Conservation (phyloP, 2,797 vertebrate species). For the Alfaro cultratus region DNA sequence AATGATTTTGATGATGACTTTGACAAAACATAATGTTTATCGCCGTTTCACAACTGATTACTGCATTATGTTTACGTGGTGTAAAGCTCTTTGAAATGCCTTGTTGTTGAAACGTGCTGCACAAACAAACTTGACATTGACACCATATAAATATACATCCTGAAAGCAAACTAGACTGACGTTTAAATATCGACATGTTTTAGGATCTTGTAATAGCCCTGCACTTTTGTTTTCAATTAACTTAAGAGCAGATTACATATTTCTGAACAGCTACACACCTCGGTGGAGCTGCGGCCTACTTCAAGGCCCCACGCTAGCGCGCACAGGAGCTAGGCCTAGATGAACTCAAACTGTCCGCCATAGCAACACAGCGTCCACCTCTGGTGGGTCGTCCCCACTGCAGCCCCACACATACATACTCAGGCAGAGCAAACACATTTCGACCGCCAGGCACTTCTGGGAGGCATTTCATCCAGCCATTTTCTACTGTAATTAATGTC, state of each 20-base stretch:
- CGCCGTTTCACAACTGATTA: too few species aligned
- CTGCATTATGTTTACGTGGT: too few species aligned
- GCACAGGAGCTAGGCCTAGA: slow-evolving; percentile 32
- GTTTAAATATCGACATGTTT: background rate
- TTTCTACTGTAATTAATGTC: slow-evolving; percentile 68
- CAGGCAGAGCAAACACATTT: slow-evolving; percentile 67
- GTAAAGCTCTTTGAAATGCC: too few species aligned
- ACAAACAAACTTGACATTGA: background rate
- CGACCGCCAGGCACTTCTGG: slow-evolving; percentile 51
- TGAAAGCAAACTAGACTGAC: background rate
- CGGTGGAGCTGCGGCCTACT: slow-evolving; percentile 22
- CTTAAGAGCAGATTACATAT: background rate
- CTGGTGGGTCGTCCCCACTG: slow-evolving; percentile 51
- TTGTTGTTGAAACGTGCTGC: too few species aligned
- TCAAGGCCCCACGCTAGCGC: slow-evolving; percentile 19
- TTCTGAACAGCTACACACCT: slow-evolving; percentile 50
- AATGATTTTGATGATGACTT: too few species aligned
- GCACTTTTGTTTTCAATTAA: background rate
- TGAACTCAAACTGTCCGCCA: slow-evolving; percentile 50
- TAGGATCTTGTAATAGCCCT: background rate
- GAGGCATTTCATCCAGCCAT: slow-evolving; percentile 57
- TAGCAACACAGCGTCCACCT: slow-evolving; percentile 33
- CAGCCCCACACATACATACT: slow-evolving; percentile 60
- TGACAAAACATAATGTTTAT: too few species aligned
- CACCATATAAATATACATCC: background rate